These are phyloP conservation scores for Morpho achilles DNA, from an alignment of 2,888 invertebrate species.

Conservation along the genomic window DNA sequence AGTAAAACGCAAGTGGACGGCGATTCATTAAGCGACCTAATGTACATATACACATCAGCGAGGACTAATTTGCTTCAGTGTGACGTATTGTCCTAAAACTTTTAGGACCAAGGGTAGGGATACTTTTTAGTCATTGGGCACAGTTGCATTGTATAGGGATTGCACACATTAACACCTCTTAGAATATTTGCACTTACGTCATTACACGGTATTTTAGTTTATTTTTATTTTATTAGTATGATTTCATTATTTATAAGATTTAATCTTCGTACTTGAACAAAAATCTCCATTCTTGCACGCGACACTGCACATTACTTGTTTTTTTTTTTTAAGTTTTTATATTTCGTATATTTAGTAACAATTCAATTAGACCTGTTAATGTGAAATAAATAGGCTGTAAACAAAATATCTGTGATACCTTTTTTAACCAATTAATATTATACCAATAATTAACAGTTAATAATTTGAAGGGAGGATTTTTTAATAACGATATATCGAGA, in stretches of 20 bases:
- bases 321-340: too few species aligned
- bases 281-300: too few species aligned
- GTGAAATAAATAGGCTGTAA: too few species aligned
- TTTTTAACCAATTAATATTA: too few species aligned
- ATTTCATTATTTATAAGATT: not conserved
- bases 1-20: conserved; percentile 65
- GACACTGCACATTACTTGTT: too few species aligned
- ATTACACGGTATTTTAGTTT: conserved; percentile 14
- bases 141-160: conserved; percentile 77
- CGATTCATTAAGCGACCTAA: conserved; percentile 43
- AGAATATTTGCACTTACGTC: conserved; percentile 19
- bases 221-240: not conserved
- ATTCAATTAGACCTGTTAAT: too few species aligned
- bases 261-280: too few species aligned
- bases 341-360: too few species aligned
- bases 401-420: too few species aligned
- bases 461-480: too few species aligned
- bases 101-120: conserved; percentile 45
- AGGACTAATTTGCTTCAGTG: conserved; percentile 73
- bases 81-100: conserved; percentile 69
- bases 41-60: conserved; percentile 15
- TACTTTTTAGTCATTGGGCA: conserved; percentile 69
- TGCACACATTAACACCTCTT: conserved; percentile 55
- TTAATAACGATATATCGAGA: too few species aligned
- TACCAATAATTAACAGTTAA: too few species aligned